phyloP scores from a whole-genome alignment of 2,888 invertebrate genomes.

The Andrena haemorrhoa region DNA sequence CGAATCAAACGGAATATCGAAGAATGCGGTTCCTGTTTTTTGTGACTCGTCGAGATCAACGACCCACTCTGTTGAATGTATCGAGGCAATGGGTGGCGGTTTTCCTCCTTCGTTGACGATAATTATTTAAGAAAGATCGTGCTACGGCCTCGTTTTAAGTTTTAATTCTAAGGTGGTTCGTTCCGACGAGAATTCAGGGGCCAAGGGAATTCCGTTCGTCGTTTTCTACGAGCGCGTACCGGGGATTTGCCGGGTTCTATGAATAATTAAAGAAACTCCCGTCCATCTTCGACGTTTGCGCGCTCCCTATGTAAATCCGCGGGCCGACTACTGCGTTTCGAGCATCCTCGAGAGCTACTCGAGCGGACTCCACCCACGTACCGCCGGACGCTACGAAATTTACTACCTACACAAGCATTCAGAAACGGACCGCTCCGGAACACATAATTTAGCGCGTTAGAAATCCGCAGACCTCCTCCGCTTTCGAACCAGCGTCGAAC shows the following conservation, averaged over 20 bases:
- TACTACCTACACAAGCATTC: conserved; percentile 58
- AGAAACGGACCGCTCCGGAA: conserved; percentile 45
- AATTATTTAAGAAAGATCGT: background rate
- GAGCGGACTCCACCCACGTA: conserved; percentile 59
- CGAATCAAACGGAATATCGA: conserved; percentile 11
- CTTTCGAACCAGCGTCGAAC: conserved; percentile 15
- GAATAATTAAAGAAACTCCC: conserved; percentile 62
- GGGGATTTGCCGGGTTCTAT: conserved; percentile 29
- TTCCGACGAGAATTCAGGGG: conserved; percentile 16
- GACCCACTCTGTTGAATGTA: conserved; percentile 4
- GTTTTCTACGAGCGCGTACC: conserved; percentile 3
- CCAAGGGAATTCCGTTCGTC: conserved; percentile 5
- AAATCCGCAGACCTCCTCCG: conserved; percentile 22
- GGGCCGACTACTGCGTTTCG: conserved; percentile 59
- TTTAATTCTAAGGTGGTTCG: background rate
- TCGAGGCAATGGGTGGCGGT: background rate
- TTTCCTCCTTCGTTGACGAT: background rate
- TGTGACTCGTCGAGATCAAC: conserved; percentile 31
- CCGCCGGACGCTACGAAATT: conserved; percentile 53
- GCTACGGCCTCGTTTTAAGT: background rate
- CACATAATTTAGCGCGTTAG: conserved; percentile 52
- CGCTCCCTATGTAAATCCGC: conserved; percentile 56
- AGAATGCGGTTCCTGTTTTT: conserved; percentile 30
- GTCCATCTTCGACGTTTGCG: conserved; percentile 53
- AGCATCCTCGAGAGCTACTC: conserved; percentile 56